Percentiles rank a stretch among this genome's conserved stretches.
These are phyloP conservation scores for Nipponacmea schrenckii DNA, from an alignment of 2,888 invertebrate genomes.

Conservation along the genomic window DNA sequence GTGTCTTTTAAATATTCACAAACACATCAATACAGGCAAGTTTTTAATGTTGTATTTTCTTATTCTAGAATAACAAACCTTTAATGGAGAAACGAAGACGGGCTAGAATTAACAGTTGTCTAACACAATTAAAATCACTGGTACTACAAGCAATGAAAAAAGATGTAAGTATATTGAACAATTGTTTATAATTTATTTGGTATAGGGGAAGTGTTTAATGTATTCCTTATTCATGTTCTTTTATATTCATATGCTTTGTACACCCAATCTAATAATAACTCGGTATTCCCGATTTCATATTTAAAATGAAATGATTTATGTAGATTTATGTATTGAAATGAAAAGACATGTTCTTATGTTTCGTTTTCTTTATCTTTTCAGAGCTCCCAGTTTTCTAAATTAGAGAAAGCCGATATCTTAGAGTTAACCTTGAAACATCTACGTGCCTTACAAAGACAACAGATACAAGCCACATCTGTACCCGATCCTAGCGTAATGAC, in stretches of 20 bases:
- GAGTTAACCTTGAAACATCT: slow-evolving; percentile 26
- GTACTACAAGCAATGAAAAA: slow-evolving; percentile 63
- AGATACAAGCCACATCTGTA: slow-evolving; percentile 31
- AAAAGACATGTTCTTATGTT: no score
- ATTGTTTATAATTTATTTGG: no score
- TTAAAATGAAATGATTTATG: no score
- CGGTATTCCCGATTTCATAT: no score
- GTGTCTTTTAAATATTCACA: no score
- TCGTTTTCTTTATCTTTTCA: slow-evolving; percentile 7
- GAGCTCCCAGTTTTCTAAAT: slow-evolving; percentile 25
- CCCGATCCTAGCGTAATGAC: slow-evolving; percentile 48
- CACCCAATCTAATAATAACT: no score
- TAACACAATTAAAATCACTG: slow-evolving; percentile 59
- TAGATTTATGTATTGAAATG: no score
- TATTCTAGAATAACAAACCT: slow-evolving; percentile 62
- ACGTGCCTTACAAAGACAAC: slow-evolving; percentile 1
- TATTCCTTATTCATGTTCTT: no score
- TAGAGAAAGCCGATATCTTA: slow-evolving; percentile 30
- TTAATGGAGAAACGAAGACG: slow-evolving; percentile 64
- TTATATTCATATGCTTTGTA: no score
- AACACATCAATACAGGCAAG: background rate
- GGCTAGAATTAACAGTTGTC: slow-evolving; percentile 61
- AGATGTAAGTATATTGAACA: slow-evolving; percentile 53
- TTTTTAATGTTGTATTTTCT: background rate
- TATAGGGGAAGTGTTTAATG: no score